Evolutionary conservation across 2,797 vertebrate species (phyloP), one percentile per base, ranked within the genome.

Genomic region (Strix occidentalis): DNA sequence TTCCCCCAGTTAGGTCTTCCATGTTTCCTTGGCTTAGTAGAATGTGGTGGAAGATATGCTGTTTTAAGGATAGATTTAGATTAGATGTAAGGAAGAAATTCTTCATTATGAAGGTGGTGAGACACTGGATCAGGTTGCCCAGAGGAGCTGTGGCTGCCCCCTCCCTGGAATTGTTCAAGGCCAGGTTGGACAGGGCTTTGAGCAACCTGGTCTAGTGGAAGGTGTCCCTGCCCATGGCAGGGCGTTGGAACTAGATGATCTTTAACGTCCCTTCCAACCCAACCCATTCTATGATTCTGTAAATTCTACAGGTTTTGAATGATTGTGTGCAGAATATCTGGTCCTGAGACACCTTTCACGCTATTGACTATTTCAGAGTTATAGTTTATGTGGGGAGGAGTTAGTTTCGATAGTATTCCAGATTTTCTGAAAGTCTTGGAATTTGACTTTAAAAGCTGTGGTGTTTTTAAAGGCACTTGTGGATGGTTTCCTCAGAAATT

Each of bases 1-100:
- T 75, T 46, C 7, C 53, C 8, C 16, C 14, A 13, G 28, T 51
- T 41, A 39, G 8, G 33, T 75, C 14, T 87, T 71, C 13, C 9
- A 6, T 70, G 16, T 70, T 71, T 41, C 28, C 15, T 8, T 66
- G 31, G 19, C 13, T 41, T 81, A 61, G 25, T 23, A 51, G n/a
- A 51, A 51, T 46, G 26, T 2, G 1, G 6, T n/a, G 56, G 39
- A 66, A 79, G 33, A 20, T 71, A 11, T 0, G 0, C 20, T 57
- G 1, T 76, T 66, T 50, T 45, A 60, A 46, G 45, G 45, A 20
- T 46, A 46, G 45, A 20, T 46, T 46, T 46, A 46, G 45, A 19
- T 46, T 20, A 46, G 45, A 46, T 46, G 19, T 46, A 46, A 46
- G 45, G 19, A 46, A 46, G 45, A 46, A 46, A 46, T 46, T 46